phyloP scores from a whole-genome alignment of 2,113 vertebrate species.

The Octodon degus region DNA sequence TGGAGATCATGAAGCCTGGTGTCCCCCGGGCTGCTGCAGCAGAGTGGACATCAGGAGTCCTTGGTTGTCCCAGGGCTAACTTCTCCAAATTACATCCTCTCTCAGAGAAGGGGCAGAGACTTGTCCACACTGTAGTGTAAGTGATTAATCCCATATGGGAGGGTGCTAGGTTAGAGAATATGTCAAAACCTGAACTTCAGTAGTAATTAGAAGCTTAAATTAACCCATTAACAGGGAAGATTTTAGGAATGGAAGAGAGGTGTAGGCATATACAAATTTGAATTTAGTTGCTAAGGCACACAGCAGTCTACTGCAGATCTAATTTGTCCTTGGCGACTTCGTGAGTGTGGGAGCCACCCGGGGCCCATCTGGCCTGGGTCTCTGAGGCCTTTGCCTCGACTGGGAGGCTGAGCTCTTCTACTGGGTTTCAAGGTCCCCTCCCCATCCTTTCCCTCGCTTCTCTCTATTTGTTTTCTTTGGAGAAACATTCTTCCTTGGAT shows the following conservation, averaged over 20 bases:
- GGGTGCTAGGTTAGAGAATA: too few species aligned
- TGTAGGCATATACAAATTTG: not conserved
- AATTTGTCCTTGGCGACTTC: not conserved
- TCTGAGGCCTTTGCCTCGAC: not conserved
- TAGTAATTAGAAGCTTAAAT: slow-evolving; percentile 3
- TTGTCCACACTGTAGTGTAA: not conserved
- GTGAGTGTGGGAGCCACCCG: not conserved
- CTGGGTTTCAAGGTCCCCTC: not conserved
- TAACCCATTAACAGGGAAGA: slow-evolving; percentile 9
- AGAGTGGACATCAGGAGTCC: not conserved
- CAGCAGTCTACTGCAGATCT: not conserved
- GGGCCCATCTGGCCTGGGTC: not conserved
- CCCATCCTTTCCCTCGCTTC: not conserved
- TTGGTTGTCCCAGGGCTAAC: not conserved
- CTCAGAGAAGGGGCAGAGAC: not conserved
- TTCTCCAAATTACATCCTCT: not conserved
- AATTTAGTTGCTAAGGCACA: not conserved
- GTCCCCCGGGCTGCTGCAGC: not conserved
- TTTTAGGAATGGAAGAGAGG: not conserved
- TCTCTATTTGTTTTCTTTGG: slow-evolving; percentile 60
- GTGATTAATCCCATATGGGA: not conserved
- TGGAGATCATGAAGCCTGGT: not conserved
- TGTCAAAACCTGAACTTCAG: not conserved
- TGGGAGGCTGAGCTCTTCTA: not conserved
- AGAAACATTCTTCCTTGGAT: slow-evolving; percentile 17